A percentile compares a stretch with the other conserved stretches of the same genome.
Evolutionary conservation across 37 sponge, comb jelly and placozoan genomes (phyloP).

Genomic region (Ephydatia muelleri): DNA sequence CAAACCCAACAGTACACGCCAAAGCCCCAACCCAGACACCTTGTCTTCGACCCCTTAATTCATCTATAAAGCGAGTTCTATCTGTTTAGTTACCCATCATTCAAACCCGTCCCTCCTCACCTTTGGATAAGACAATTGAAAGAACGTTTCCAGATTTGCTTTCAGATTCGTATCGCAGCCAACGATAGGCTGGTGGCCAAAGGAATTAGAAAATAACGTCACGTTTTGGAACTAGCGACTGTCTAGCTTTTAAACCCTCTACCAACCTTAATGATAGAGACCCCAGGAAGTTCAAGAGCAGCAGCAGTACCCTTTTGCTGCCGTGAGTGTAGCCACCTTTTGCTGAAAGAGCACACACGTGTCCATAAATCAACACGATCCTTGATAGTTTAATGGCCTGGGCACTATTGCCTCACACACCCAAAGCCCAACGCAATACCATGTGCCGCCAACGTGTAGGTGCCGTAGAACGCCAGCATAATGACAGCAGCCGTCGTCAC

Average conservation of each 20-base stretch:
- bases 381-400: not conserved
- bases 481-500: constrained; percentile 19
- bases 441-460: not conserved
- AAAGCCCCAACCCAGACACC: no score
- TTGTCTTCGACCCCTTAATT: no score
- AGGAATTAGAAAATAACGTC: no score
- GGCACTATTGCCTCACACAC: not conserved
- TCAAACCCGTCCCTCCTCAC: constrained; percentile 17
- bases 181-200: constrained; percentile 72
- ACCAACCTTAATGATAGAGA: constrained; percentile 28
- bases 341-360: not conserved
- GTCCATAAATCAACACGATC: not conserved
- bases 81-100: no score
- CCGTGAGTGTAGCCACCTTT: constrained; percentile 6
- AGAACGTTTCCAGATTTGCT: constrained; percentile 69
- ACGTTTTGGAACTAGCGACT: no score
- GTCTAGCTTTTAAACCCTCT: no score
- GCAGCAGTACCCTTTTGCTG: not conserved
- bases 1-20: not conserved
- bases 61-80: no score
- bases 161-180: constrained; percentile 69
- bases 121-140: constrained; percentile 67
- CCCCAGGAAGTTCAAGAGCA: not conserved
- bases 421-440: not conserved
- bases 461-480: not conserved